These are phyloP conservation scores for Mantis religiosa DNA, from an alignment of 2,888 invertebrate species.

Conservation along the genomic window DNA sequence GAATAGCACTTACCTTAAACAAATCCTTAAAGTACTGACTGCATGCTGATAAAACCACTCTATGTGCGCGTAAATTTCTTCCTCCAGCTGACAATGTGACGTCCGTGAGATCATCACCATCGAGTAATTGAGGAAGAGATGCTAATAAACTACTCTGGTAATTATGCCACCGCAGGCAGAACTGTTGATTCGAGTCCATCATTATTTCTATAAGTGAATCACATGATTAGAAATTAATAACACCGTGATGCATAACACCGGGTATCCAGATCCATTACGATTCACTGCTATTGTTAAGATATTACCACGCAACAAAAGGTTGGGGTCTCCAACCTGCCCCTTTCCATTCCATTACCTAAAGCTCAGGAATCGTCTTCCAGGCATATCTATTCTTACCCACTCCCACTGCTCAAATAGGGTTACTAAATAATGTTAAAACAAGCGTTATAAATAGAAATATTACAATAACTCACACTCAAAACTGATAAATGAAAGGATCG, in stretches of 20 bases:
- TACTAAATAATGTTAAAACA: background rate
- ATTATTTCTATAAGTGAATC: background rate
- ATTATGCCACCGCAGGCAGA: conserved; percentile 83
- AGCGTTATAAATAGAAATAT: conserved; percentile 9
- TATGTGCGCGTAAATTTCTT: conserved; percentile 78
- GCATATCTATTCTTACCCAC: conserved; percentile 23
- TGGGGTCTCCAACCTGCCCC: background rate
- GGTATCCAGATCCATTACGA: background rate
- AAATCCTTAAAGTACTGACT: conserved; percentile 86
- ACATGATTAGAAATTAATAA: background rate
- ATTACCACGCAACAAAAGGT: background rate
- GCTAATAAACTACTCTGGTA: conserved; percentile 71
- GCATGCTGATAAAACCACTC: conserved; percentile 82
- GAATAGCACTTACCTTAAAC: conserved; percentile 60
- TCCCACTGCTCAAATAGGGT: conserved; percentile 20
- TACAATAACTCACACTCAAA: background rate
- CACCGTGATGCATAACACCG: background rate
- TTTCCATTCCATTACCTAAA: background rate
- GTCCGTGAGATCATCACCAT: conserved; percentile 78
- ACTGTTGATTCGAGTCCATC: conserved; percentile 56
- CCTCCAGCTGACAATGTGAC: conserved; percentile 84
- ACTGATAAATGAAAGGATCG: background rate
- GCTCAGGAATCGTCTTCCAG: conserved; percentile 9
- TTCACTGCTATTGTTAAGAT: background rate
- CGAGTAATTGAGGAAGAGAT: conserved; percentile 71